Evolutionary conservation across 92 coral and sea anemone species (phyloP).

Genomic region (Isaurus tuberculatus): DNA sequence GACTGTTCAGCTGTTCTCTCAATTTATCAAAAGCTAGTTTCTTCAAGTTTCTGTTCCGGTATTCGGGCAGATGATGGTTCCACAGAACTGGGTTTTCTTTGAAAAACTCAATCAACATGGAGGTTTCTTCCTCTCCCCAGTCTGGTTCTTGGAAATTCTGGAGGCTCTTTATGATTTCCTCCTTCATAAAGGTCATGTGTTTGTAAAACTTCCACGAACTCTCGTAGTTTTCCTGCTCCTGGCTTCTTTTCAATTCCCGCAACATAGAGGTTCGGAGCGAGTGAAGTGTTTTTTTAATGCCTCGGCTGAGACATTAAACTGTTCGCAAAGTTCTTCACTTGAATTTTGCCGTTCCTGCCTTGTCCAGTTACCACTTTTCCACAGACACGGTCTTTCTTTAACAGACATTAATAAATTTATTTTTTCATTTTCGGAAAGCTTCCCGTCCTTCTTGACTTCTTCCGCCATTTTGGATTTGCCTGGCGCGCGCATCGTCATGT

Average conservation of each 20-base stretch:
- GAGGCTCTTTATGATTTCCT: no score
- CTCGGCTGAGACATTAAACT: conserved; percentile 49
- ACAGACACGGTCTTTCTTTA: conserved; percentile 27
- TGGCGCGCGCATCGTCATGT: conserved; percentile 3
- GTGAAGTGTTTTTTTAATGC: neutral
- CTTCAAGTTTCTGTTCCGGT: conserved; percentile 53
- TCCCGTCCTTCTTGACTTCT: no score
- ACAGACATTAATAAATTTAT: conserved; percentile 35
- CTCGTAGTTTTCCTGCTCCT: no score
- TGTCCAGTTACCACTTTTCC: conserved; percentile 35
- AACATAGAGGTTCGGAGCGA: no score
- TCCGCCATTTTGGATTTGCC: no score
- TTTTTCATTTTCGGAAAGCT: conserved; percentile 51
- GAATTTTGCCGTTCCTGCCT: conserved; percentile 46
- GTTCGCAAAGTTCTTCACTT: conserved; percentile 40
- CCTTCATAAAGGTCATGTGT: no score
- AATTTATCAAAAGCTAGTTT: conserved; percentile 47
- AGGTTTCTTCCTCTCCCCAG: conserved; percentile 59
- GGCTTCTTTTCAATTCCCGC: no score
- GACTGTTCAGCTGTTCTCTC: conserved; percentile 27
- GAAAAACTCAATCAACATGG: conserved; percentile 57
- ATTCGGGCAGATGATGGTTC: conserved; percentile 59
- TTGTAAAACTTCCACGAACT: no score
- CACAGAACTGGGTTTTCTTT: conserved; percentile 61
- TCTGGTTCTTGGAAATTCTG: conserved; percentile 28